These are phyloP conservation scores for Vidua macroura DNA, from an alignment of 2,113 vertebrate genomes.

Conservation along the genomic window DNA sequence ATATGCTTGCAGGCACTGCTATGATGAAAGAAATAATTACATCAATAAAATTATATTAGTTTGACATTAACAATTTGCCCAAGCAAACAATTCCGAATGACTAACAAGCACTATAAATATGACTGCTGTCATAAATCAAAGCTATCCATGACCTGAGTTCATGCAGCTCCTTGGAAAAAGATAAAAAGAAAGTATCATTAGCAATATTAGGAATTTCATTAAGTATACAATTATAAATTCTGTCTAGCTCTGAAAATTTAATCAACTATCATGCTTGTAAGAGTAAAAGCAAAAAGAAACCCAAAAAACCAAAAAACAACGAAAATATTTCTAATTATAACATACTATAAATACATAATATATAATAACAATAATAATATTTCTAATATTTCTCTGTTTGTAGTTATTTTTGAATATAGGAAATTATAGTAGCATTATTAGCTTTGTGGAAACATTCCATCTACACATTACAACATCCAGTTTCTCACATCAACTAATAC, in stretches of 20 bases:
- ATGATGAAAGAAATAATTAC: slow-evolving; percentile 65
- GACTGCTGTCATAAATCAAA: slow-evolving; percentile 54
- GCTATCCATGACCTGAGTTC: neutral
- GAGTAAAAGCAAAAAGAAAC: neutral
- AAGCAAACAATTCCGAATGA: slow-evolving; percentile 58
- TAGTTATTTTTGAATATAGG: neutral
- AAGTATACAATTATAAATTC: slow-evolving; percentile 2
- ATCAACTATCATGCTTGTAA: neutral
- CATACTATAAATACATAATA: neutral
- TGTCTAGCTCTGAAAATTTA: neutral
- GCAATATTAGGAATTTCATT: slow-evolving; percentile 33
- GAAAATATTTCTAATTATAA: neutral
- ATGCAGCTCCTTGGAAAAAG: neutral
- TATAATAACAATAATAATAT: neutral
- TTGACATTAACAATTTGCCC: slow-evolving; percentile 61
- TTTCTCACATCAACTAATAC: neutral
- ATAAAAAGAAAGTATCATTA: neutral
- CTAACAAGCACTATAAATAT: slow-evolving; percentile 59
- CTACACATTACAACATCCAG: neutral
- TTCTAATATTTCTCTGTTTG: neutral
- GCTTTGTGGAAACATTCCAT: neutral
- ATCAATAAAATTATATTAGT: slow-evolving; percentile 66
- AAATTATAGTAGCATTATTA: neutral
- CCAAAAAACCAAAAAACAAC: neutral
- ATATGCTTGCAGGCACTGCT: slow-evolving; percentile 27